phyloP scores from a whole-genome alignment of 2,888 invertebrate species.

The Drosophila pseudotalamancana region DNA sequence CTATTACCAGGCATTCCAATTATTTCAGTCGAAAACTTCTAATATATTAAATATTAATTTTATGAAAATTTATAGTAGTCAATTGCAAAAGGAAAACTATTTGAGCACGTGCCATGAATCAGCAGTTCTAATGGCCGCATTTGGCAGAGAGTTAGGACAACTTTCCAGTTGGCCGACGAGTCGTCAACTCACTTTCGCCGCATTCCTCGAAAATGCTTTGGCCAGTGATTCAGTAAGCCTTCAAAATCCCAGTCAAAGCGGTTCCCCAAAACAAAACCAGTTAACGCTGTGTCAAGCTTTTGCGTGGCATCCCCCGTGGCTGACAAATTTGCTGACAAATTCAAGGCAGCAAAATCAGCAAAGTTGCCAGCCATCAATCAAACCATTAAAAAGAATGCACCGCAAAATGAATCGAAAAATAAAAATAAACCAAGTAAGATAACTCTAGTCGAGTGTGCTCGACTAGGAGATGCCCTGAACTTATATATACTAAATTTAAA shows the following conservation, averaged over 20 bases:
- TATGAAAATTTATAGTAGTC: no score
- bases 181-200: conserved; percentile 54
- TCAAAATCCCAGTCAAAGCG: conserved; percentile 3
- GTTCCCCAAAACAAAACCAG: conserved; percentile 56
- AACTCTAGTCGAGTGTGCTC: no score
- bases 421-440: background rate
- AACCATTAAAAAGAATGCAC: conserved; percentile 78
- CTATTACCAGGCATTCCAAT: no score
- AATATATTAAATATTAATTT: no score
- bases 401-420: conserved; percentile 70
- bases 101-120: conserved; percentile 6
- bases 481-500: no score
- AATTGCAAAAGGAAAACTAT: background rate
- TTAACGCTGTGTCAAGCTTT: conserved; percentile 54
- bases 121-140: conserved; percentile 7
- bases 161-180: conserved; percentile 45
- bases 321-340: conserved; percentile 79
- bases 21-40: no score
- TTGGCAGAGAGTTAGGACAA: conserved; percentile 18
- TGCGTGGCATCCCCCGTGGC: conserved; percentile 38
- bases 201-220: conserved; percentile 62
- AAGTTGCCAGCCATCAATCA: conserved; percentile 77
- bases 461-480: no score
- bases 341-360: conserved; percentile 70
- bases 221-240: conserved; percentile 69